Percentiles rank a stretch among this genome's conserved stretches.
Evolutionary conservation across 2,797 vertebrate genomes (phyloP).

Genomic region (Picus viridis): DNA sequence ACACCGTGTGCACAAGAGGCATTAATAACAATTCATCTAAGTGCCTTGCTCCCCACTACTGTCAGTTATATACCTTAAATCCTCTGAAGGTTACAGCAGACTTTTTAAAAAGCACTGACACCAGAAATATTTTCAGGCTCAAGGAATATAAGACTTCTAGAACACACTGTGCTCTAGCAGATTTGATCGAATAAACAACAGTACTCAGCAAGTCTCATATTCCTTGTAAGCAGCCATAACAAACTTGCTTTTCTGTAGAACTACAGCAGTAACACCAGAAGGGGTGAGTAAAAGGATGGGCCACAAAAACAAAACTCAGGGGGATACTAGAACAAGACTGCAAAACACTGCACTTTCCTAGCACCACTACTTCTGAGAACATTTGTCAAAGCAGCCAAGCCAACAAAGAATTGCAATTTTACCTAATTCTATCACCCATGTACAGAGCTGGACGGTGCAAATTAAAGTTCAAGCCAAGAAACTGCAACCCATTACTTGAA

Average conservation of each 20-base stretch:
- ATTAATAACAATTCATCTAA: neutral
- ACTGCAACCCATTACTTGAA: neutral
- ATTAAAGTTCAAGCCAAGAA: neutral
- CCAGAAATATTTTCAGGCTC: neutral
- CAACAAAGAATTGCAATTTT: neutral
- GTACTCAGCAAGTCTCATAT: neutral
- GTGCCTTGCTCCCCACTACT: neutral
- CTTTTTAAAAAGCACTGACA: neutral
- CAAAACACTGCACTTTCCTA: neutral
- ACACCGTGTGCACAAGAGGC: neutral
- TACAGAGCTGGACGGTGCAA: neutral
- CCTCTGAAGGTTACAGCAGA: neutral
- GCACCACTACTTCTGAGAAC: neutral
- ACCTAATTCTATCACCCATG: neutral
- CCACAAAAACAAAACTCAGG: neutral
- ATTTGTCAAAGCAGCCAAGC: neutral
- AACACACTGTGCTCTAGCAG: neutral
- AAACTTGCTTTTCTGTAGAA: neutral
- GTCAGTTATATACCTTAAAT: neutral
- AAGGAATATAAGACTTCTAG: neutral
- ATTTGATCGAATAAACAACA: neutral
- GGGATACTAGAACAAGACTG: neutral
- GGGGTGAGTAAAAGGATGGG: neutral
- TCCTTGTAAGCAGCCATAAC: neutral
- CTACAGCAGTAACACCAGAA: neutral